Conservation (phyloP, 2,797 vertebrate species). For the Oophaga sylvatica region DNA sequence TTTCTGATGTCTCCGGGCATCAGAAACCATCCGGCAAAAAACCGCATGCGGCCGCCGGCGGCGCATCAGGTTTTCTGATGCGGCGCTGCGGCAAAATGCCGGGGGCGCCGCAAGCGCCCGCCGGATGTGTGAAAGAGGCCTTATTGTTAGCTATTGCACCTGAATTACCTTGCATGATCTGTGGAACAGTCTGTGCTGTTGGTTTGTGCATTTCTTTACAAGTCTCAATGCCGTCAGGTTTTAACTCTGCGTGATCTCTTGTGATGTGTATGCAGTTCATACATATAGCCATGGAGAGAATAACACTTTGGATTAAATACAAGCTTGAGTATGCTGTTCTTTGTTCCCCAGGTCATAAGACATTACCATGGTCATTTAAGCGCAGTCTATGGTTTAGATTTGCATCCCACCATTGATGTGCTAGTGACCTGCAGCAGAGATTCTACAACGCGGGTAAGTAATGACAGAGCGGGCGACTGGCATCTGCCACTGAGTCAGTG, state of each 20-base stretch:
- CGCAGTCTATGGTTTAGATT: constrained; percentile 93
- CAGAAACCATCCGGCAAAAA: no score
- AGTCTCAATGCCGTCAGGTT: not conserved
- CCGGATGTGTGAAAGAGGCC: no score
- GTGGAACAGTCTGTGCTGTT: not conserved
- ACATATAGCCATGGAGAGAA: not conserved
- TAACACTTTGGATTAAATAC: no score
- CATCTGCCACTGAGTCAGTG: not conserved
- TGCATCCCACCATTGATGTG: constrained; percentile 96
- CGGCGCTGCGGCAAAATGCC: no score
- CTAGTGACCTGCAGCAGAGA: constrained; percentile 96
- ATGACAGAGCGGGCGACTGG: not conserved
- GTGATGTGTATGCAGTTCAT: not conserved
- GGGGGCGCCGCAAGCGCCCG: no score
- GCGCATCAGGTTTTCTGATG: no score
- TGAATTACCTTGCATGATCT: not conserved
- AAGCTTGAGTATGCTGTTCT: not conserved
- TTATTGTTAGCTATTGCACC: not conserved
- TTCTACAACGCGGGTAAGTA: constrained; percentile 89
- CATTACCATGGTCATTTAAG: constrained; percentile 98
- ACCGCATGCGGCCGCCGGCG: no score
- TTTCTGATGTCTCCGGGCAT: no score
- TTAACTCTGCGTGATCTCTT: not conserved
- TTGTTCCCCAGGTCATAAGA: constrained; percentile 85
- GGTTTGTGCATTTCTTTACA: not conserved